phyloP scores from a whole-genome alignment of 1,140 invertebrate genomes.

The Mizuhopecten yessoensis region DNA sequence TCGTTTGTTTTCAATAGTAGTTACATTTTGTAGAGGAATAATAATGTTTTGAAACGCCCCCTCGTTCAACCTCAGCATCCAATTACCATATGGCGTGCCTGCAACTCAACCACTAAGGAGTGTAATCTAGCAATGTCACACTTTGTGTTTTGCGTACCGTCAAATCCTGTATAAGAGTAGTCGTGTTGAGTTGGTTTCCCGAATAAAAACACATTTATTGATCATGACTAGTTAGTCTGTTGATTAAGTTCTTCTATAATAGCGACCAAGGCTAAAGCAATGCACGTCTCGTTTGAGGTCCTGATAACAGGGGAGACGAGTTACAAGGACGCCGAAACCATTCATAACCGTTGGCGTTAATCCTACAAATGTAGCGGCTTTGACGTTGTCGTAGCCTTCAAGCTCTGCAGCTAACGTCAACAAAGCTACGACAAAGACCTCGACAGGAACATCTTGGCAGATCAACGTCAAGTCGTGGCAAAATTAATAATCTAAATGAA shows the following conservation, averaged over 20 bases:
- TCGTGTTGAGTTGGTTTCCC: not conserved
- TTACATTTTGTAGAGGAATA: no score
- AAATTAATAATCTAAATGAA: no score
- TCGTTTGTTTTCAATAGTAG: not conserved
- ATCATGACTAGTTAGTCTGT: not conserved
- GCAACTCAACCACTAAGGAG: not conserved
- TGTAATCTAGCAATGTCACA: not conserved
- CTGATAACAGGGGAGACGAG: not conserved
- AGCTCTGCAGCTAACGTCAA: not conserved
- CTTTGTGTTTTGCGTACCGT: not conserved
- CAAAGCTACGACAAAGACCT: not conserved
- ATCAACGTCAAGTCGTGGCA: no score
- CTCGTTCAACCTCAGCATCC: not conserved
- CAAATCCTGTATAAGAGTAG: not conserved
- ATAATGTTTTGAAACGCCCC: not conserved
- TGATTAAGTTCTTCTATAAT: not conserved
- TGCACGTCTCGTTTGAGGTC: not conserved
- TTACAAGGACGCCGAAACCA: no score
- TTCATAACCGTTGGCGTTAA: not conserved
- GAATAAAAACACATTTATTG: not conserved
- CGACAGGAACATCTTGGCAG: no score
- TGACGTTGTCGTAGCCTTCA: not conserved
- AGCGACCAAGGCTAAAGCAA: not conserved
- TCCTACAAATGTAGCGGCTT: not conserved
- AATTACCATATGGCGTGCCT: not conserved